Conservation (phyloP, 2,113 vertebrate species). For the Carassius auratus region DNA sequence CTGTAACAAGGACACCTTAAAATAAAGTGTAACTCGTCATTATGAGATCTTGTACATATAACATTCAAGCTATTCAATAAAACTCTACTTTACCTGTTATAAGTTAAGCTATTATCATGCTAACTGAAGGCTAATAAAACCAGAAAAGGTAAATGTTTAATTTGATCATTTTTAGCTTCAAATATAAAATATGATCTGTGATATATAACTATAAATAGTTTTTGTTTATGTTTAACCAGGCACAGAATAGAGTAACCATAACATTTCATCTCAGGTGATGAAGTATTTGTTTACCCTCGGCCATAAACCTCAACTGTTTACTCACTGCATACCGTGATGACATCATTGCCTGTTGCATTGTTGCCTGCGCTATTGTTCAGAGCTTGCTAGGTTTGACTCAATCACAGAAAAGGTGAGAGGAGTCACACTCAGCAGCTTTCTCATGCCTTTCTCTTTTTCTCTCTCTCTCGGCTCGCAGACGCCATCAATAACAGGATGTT, state of each 20-base stretch:
- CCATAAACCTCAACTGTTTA: constrained; percentile 39
- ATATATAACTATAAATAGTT: no score
- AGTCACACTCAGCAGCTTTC: constrained; percentile 37
- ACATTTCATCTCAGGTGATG: not conserved
- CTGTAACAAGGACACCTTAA: no score
- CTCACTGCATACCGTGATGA: constrained; percentile 45
- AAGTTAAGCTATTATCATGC: not conserved
- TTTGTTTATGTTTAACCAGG: not conserved
- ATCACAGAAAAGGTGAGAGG: constrained; percentile 33
- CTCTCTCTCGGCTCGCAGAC: constrained; percentile 76
- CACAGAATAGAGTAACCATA: not conserved
- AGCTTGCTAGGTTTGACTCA: not conserved
- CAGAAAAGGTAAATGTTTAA: not conserved
- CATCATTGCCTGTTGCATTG: constrained; percentile 40
- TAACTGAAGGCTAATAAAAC: not conserved
- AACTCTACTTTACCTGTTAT: no score
- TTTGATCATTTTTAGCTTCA: not conserved
- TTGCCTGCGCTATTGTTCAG: constrained; percentile 34
- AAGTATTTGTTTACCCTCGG: constrained; percentile 27
- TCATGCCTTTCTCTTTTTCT: constrained; percentile 46
- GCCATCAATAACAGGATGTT: constrained; percentile 96
- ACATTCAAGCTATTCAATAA: no score
- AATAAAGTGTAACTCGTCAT: no score
- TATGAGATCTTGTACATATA: no score
- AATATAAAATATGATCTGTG: no score